Evolutionary conservation across 1,140 invertebrate genomes (phyloP).

Genomic region (Tenebrio molitor): DNA sequence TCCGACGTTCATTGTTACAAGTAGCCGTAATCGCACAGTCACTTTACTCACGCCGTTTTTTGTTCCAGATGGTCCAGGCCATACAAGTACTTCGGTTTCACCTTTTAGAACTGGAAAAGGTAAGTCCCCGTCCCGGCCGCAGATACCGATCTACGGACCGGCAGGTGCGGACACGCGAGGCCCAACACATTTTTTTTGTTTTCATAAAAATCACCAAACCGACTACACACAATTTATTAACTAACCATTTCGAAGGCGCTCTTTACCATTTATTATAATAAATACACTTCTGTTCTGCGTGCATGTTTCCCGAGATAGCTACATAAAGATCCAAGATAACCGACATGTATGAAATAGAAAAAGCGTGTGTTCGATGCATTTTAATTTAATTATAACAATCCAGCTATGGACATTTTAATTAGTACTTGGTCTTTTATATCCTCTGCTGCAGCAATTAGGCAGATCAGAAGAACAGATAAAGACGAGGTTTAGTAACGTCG

Average conservation of each 20-base stretch:
- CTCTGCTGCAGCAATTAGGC: slow-evolving; percentile 13
- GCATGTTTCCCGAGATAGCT: slow-evolving; percentile 30
- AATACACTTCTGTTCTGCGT: slow-evolving; percentile 14
- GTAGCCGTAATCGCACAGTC: slow-evolving; percentile 55
- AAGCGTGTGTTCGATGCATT: slow-evolving; percentile 22
- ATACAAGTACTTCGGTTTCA: slow-evolving; percentile 99
- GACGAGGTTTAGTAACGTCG: slow-evolving; percentile 3
- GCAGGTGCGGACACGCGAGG: neutral
- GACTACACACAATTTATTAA: neutral
- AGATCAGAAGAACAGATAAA: slow-evolving; percentile 18
- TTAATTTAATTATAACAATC: slow-evolving; percentile 34
- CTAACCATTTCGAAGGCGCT: slow-evolving; percentile 4
- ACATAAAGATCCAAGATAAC: slow-evolving; percentile 31
- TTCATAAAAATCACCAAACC: slow-evolving; percentile 9
- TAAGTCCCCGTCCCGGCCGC: slow-evolving; percentile 72
- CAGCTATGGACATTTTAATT: slow-evolving; percentile 33
- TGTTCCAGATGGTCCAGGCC: slow-evolving; percentile 99
- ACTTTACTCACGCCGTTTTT: slow-evolving; percentile 65
- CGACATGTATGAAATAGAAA: slow-evolving; percentile 30
- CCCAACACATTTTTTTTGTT: neutral
- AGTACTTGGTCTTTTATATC: slow-evolving; percentile 12
- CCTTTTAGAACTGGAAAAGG: slow-evolving; percentile 99
- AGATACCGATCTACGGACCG: slow-evolving; percentile 16
- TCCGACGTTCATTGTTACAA: slow-evolving; percentile 60
- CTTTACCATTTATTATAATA: slow-evolving; percentile 33